Conservation (phyloP, 2,888 invertebrate species). For the Marronus borbonicus region DNA sequence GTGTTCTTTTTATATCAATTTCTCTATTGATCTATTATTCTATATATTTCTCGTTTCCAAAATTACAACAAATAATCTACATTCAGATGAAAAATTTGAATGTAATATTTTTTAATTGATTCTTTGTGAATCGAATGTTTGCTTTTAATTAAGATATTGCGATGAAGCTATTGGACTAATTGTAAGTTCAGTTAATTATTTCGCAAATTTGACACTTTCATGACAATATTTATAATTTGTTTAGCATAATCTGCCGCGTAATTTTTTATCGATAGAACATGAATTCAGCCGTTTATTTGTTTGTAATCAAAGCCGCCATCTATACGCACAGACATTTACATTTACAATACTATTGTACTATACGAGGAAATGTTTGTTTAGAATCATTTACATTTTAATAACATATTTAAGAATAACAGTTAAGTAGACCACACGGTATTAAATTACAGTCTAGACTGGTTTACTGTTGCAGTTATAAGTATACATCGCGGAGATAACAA, state of each 20-base stretch:
- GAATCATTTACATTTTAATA: slow-evolving; percentile 16
- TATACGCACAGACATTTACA: background rate
- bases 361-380: slow-evolving; percentile 7
- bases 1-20: too few relatives aligned
- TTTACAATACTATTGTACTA: background rate
- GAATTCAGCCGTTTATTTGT: slow-evolving; percentile 3
- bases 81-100: too few relatives aligned
- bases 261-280: slow-evolving; percentile 17
- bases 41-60: too few relatives aligned
- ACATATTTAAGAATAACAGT: slow-evolving; percentile 40
- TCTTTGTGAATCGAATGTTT: too few relatives aligned
- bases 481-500: slow-evolving; percentile 20
- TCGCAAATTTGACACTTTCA: too few relatives aligned
- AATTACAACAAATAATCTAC: too few relatives aligned
- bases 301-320: slow-evolving; percentile 7
- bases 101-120: too few relatives aligned
- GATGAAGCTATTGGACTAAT: too few relatives aligned
- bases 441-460: slow-evolving; percentile 44
- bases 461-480: slow-evolving; percentile 29
- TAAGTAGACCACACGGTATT: slow-evolving; percentile 28
- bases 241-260: background rate
- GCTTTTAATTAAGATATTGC: too few relatives aligned
- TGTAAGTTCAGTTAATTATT: too few relatives aligned
- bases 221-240: background rate
- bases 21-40: too few relatives aligned